Conservation (phyloP, 2,797 vertebrate species). For the Pseudochirops cupreus region DNA sequence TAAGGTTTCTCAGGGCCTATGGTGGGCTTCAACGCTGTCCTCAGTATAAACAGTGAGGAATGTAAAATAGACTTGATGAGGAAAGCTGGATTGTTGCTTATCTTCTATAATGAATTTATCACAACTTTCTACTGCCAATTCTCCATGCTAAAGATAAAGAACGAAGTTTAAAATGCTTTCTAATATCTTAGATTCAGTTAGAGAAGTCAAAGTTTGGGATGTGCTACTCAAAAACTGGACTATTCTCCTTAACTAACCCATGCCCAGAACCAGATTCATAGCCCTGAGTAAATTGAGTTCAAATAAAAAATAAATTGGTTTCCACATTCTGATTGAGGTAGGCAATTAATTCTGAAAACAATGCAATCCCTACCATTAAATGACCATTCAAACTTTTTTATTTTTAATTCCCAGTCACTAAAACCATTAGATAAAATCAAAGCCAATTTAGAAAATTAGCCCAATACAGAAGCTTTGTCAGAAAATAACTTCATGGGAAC, state of each 20-base stretch:
- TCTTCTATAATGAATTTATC: not conserved
- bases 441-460: not conserved
- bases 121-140: not conserved
- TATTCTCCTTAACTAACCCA: not conserved
- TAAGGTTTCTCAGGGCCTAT: no score
- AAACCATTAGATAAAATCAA: not conserved
- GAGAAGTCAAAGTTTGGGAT: not conserved
- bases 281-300: not conserved
- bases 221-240: not conserved
- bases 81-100: not conserved
- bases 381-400: not conserved
- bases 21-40: no score
- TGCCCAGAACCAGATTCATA: not conserved
- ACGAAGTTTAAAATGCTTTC: not conserved
- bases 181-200: not conserved
- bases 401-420: not conserved
- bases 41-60: no score
- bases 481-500: not conserved
- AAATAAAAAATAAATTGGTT: not conserved
- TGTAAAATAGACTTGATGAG: not conserved
- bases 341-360: not conserved
- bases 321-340: not conserved
- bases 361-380: not conserved
- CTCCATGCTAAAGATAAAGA: not conserved
- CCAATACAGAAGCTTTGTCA: not conserved